Evolutionary conservation across 2,888 invertebrate genomes (phyloP).

Genomic region (Ochropleura leucogaster): DNA sequence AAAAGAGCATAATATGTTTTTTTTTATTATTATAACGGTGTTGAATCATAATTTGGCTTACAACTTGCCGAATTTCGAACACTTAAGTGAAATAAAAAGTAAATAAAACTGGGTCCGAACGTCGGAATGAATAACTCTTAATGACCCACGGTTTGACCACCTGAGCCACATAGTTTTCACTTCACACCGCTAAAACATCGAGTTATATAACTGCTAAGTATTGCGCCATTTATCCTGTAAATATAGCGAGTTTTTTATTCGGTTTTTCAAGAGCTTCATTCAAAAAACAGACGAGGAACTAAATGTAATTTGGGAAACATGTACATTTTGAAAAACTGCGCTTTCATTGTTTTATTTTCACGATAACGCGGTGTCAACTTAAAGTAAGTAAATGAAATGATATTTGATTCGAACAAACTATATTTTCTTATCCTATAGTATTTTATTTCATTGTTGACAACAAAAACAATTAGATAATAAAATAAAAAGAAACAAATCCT

Average conservation of each 20-base stretch:
- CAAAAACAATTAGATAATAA: too few relatives aligned
- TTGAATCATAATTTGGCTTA: slow-evolving; percentile 15
- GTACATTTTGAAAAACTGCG: not conserved
- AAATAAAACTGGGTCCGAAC: slow-evolving; percentile 18
- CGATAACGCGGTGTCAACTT: too few relatives aligned
- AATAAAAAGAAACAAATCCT: too few relatives aligned
- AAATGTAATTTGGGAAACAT: not conserved
- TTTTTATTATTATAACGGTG: not conserved
- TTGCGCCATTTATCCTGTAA: not conserved
- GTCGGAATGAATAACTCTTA: slow-evolving; percentile 37
- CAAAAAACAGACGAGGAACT: not conserved
- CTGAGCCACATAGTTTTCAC: slow-evolving; percentile 31
- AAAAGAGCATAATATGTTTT: not conserved
- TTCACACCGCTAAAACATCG: slow-evolving; percentile 9
- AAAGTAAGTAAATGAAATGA: too few relatives aligned
- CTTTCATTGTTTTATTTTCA: too few relatives aligned
- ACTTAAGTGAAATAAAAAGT: slow-evolving; percentile 17
- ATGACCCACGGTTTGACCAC: slow-evolving; percentile 38
- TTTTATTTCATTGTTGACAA: too few relatives aligned
- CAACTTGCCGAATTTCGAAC: slow-evolving; percentile 15
- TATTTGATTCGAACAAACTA: too few relatives aligned
- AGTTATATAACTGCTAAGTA: slow-evolving; percentile 13
- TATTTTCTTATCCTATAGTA: too few relatives aligned
- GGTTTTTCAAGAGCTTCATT: not conserved
- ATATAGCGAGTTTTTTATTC: not conserved